A percentile compares a stretch with the other conserved stretches of the same genome.
Conservation (phyloP, 2,888 invertebrate species). For the Listrodromus nycthemerus region DNA sequence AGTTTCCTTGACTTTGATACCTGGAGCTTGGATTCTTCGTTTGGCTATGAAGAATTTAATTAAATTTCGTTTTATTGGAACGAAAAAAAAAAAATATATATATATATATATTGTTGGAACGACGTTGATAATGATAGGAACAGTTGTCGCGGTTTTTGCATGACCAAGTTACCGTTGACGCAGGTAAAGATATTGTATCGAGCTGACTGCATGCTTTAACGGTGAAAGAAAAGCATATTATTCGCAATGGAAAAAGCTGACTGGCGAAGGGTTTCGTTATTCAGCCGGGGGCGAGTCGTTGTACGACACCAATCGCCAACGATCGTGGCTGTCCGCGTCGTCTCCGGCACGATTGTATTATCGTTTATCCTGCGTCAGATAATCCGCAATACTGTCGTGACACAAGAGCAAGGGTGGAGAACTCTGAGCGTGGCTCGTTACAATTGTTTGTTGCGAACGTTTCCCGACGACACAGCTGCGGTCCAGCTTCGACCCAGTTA, state of each 20-base stretch:
- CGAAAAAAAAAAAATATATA: too few relatives aligned
- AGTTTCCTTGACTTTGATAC: too few relatives aligned
- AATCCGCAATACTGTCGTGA: constrained; percentile 44
- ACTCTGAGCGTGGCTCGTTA: constrained; percentile 14
- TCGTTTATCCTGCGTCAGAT: constrained; percentile 36
- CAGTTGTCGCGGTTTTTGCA: too few relatives aligned
- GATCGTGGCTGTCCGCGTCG: constrained; percentile 16
- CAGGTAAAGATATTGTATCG: background rate
- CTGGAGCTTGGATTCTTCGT: too few relatives aligned
- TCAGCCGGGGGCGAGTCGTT: background rate
- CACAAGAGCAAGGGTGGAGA: constrained; percentile 1
- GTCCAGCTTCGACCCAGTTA: constrained; percentile 50
- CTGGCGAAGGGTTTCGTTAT: background rate
- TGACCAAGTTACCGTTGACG: too few relatives aligned
- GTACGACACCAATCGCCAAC: constrained; percentile 22
- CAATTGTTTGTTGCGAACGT: constrained; percentile 39
- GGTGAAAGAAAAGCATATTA: background rate
- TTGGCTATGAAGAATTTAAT: too few relatives aligned
- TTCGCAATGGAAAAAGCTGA: background rate
- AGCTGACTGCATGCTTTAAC: background rate
- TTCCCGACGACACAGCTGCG: constrained; percentile 38
- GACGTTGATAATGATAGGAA: too few relatives aligned
- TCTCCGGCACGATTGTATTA: constrained; percentile 37
- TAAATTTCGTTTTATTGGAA: too few relatives aligned
- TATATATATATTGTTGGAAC: too few relatives aligned